phyloP scores from a whole-genome alignment of 2,113 vertebrate species.

The Quiscalus mexicanus region DNA sequence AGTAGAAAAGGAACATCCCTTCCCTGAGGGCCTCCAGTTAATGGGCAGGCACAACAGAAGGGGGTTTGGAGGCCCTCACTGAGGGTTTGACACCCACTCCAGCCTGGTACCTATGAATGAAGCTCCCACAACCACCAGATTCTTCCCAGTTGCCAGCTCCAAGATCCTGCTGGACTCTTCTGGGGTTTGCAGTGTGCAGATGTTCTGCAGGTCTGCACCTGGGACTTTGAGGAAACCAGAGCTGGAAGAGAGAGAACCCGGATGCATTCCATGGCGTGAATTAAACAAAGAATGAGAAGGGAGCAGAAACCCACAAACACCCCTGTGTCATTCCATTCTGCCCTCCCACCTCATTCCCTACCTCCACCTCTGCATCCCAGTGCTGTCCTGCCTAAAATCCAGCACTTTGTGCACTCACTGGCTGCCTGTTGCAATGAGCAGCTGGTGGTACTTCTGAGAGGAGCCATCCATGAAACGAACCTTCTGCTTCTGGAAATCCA shows the following conservation, averaged over 20 bases:
- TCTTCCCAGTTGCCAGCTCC: slow-evolving; percentile 67
- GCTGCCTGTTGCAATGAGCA: slow-evolving; percentile 86
- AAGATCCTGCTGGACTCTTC: slow-evolving; percentile 82
- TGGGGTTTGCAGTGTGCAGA: slow-evolving; percentile 76
- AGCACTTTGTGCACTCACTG: slow-evolving; percentile 64
- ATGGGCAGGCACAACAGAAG: rapidly evolving
- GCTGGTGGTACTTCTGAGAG: slow-evolving; percentile 77
- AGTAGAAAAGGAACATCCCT: background rate
- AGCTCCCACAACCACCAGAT: slow-evolving; percentile 79
- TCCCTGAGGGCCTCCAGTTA: background rate
- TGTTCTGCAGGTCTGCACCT: slow-evolving; percentile 79
- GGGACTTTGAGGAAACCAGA: slow-evolving; percentile 75
- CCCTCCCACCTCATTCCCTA: background rate
- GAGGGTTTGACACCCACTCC: background rate
- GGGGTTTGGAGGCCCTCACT: background rate
- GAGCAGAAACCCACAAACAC: background rate
- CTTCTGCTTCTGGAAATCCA: slow-evolving; percentile 73
- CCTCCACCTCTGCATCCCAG: background rate
- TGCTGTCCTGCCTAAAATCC: background rate
- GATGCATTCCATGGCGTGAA: background rate
- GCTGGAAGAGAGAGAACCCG: slow-evolving; percentile 55
- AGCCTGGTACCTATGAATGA: slow-evolving; percentile 84
- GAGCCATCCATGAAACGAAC: slow-evolving; percentile 75
- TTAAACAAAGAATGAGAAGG: background rate
- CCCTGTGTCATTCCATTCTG: background rate